Percentiles rank a stretch among this genome's conserved stretches.
Evolutionary conservation across 2,113 vertebrate genomes (phyloP).

Genomic region (Mustelus asterias): DNA sequence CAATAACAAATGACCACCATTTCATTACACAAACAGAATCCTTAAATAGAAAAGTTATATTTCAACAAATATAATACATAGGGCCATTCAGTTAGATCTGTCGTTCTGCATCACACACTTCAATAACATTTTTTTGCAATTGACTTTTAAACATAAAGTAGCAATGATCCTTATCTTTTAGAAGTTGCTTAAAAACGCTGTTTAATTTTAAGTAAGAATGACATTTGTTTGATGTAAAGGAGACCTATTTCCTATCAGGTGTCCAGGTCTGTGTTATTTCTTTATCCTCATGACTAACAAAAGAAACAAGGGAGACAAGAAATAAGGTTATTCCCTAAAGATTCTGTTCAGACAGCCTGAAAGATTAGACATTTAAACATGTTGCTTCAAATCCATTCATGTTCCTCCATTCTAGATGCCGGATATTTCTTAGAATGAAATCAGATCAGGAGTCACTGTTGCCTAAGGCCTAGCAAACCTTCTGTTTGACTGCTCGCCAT

Average conservation of each 20-base stretch:
- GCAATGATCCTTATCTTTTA: not conserved
- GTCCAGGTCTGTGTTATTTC: constrained; percentile 40
- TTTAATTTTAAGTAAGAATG: constrained; percentile 39
- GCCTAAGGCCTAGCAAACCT: constrained; percentile 43
- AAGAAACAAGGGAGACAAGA: constrained; percentile 27
- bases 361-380: constrained; percentile 43
- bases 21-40: not conserved
- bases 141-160: constrained; percentile 4
- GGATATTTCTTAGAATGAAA: constrained; percentile 44
- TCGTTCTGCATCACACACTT: not conserved
- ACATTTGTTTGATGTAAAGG: constrained; percentile 36
- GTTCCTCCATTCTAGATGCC: constrained; percentile 39
- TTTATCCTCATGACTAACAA: constrained; percentile 26
- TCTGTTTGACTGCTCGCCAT: constrained; percentile 43
- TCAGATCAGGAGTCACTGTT: constrained; percentile 45
- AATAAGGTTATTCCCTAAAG: constrained; percentile 40
- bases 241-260: constrained; percentile 45
- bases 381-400: constrained; percentile 44
- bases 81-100: not conserved
- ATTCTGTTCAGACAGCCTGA: constrained; percentile 39
- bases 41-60: not conserved
- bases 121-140: not conserved
- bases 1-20: not conserved
- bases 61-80: not conserved
- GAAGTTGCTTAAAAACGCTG: constrained; percentile 8